These are phyloP conservation scores for Metacarcinus magister DNA, from an alignment of 2,888 invertebrate species.

Conservation along the genomic window DNA sequence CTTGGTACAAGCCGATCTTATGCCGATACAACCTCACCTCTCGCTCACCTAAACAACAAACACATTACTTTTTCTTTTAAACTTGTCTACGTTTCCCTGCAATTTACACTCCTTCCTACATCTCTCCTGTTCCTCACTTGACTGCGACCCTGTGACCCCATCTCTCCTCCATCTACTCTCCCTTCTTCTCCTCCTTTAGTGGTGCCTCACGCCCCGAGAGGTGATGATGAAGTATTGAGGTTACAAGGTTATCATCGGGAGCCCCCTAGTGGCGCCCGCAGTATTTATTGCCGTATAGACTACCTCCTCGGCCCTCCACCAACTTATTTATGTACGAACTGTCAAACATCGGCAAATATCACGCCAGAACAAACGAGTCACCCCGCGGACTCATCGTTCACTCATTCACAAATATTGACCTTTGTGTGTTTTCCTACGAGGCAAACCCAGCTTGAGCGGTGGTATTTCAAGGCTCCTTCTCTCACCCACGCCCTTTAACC, in stretches of 20 bases:
- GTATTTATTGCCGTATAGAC: constrained; percentile 59
- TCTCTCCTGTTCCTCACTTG: background rate
- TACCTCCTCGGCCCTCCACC: background rate
- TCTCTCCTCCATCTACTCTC: background rate
- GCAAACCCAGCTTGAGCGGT: background rate
- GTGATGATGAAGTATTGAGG: constrained; percentile 65
- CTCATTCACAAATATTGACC: background rate
- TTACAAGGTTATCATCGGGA: constrained; percentile 68
- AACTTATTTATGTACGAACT: background rate
- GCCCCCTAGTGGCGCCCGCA: constrained; percentile 61
- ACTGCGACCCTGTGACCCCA: background rate
- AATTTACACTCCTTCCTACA: constrained; percentile 31
- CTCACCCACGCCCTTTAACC: background rate
- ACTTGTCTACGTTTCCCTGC: background rate
- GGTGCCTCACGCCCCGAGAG: constrained; percentile 46
- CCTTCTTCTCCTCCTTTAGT: background rate
- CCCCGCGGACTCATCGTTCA: background rate
- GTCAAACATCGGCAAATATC: background rate
- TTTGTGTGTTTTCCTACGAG: constrained; percentile 27
- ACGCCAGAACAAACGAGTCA: background rate
- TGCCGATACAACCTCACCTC: background rate
- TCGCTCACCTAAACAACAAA: background rate
- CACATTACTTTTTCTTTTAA: background rate
- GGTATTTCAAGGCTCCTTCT: background rate
- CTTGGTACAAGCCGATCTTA: background rate